Percentiles rank a stretch among this genome's conserved stretches.
phyloP scores from a whole-genome alignment of 2,888 invertebrate genomes.

The Parnassius mnemosyne region DNA sequence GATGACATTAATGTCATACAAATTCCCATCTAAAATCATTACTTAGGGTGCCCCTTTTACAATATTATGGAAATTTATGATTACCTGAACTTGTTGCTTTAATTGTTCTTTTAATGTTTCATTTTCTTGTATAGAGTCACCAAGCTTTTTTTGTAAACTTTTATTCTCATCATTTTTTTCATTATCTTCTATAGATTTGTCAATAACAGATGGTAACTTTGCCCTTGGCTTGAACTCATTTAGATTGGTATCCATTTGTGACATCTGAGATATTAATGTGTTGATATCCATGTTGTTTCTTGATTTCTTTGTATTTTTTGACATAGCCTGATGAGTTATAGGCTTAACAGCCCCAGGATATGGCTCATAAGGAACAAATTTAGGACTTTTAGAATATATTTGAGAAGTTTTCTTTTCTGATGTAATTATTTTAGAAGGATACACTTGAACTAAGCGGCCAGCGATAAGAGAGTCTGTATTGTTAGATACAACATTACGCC shows the following conservation, averaged over 20 bases:
- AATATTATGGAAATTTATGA: background rate
- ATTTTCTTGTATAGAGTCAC: constrained; percentile 84
- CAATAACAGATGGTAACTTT: constrained; percentile 57
- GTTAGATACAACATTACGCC: constrained; percentile 22
- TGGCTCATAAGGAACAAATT: constrained; percentile 93
- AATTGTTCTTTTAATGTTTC: constrained; percentile 87
- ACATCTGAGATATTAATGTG: constrained; percentile 85
- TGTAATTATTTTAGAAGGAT: constrained; percentile 82
- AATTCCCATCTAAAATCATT: too few relatives aligned
- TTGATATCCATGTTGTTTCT: constrained; percentile 84
- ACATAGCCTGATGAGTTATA: constrained; percentile 80
- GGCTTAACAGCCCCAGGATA: constrained; percentile 92
- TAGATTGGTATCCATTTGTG: constrained; percentile 83
- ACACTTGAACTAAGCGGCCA: constrained; percentile 64
- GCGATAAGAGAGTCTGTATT: constrained; percentile 50
- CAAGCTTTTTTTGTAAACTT: constrained; percentile 81
- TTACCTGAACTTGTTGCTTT: constrained; percentile 90
- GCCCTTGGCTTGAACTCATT: constrained; percentile 79
- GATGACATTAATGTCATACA: too few relatives aligned
- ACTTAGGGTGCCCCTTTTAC: background rate
- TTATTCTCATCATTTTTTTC: constrained; percentile 65
- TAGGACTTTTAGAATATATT: constrained; percentile 84
- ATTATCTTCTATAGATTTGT: constrained; percentile 46
- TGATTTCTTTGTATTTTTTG: constrained; percentile 62
- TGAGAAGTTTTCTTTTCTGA: constrained; percentile 78